Conservation (phyloP, 1,140 invertebrate genomes). For the Drosophila arizonae region DNA sequence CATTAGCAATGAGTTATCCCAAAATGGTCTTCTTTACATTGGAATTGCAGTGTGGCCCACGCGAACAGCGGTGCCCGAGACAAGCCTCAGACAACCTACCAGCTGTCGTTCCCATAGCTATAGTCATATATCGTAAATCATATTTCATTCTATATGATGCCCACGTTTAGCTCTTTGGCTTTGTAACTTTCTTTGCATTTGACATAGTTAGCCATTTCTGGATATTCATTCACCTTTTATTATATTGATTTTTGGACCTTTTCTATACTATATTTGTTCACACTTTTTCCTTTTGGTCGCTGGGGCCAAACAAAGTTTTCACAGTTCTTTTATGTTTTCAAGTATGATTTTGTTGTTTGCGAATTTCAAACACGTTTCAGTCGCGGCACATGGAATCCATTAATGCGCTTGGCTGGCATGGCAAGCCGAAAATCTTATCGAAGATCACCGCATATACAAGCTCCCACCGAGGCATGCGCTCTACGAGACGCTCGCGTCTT, state of each 20-base stretch:
- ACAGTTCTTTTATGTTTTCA: constrained; percentile 24
- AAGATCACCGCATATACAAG: constrained; percentile 1
- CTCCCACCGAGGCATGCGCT: constrained; percentile 55
- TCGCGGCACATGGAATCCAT: constrained; percentile 47
- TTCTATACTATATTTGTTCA: constrained; percentile 20
- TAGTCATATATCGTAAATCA: not conserved
- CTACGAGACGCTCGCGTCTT: constrained; percentile 46
- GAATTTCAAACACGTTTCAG: constrained; percentile 67
- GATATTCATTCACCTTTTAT: constrained; percentile 67
- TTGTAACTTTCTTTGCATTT: constrained; percentile 64
- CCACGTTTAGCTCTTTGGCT: not conserved
- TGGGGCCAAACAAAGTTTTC: constrained; percentile 21
- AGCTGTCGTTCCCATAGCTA: constrained; percentile 1
- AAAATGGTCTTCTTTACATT: constrained; percentile 69
- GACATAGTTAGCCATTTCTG: constrained; percentile 59
- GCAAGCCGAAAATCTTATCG: not conserved
- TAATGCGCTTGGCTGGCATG: constrained; percentile 40
- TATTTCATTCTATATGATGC: not conserved
- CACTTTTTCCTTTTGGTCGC: constrained; percentile 44
- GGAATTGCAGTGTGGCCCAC: constrained; percentile 53
- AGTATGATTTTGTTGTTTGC: constrained; percentile 28
- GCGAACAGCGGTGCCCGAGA: constrained; percentile 25
- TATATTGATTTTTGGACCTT: constrained; percentile 18
- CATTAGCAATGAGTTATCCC: constrained; percentile 22
- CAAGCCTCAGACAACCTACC: constrained; percentile 45